Base-by-base conservation (phyloP, 1,140 invertebrate genomes). In the Sesamia nonagrioides region DNA sequence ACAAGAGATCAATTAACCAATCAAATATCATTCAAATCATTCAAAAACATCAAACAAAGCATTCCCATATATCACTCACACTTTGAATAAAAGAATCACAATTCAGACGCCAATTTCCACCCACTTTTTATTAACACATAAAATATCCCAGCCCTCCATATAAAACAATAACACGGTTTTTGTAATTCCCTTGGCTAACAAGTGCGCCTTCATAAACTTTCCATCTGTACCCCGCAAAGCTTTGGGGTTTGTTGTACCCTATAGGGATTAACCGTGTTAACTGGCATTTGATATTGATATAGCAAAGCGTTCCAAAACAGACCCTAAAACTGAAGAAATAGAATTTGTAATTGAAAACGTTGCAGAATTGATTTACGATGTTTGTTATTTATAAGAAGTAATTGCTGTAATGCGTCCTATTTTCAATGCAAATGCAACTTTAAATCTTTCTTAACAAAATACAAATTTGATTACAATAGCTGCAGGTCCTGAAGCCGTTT, bases 111-210 rank as follows among this genome's bases (percentile, higher is more conserved):
- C 86, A 89, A 86, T 82, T 78, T 77, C 86, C 89, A 87, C 85
- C 82, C 81, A 87, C 89, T 89, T 92, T 92, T 92, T 93, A 92
- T 93, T 92, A 92, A 88, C 89, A 88, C 89, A 86, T 92, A 90
- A 92, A 92, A 86, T 84, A 84, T 84, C 79, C 89, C 86, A 81
- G 60, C 81, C 84, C 88, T 69, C 54, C 84, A 89, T 91, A 87
- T 83, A 86, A 88, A 88, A 91, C 89, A 91, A 91, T 90, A 91
- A 92, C 87, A 86, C 79, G 68, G 82, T 90, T 91, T 92, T 90
- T 92, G 87, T 92, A 91, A 92, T 91, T 87, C 91, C 89, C 91
- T 78, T 75, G 84, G 80, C 82, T 86, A 91, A 90, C 91, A 91
- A 92, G 89, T 90, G 90, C 88, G 86, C 91, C 81, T 89, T 86